Conservation (phyloP, 2,797 vertebrate species). For the Varecia variegata region DNA sequence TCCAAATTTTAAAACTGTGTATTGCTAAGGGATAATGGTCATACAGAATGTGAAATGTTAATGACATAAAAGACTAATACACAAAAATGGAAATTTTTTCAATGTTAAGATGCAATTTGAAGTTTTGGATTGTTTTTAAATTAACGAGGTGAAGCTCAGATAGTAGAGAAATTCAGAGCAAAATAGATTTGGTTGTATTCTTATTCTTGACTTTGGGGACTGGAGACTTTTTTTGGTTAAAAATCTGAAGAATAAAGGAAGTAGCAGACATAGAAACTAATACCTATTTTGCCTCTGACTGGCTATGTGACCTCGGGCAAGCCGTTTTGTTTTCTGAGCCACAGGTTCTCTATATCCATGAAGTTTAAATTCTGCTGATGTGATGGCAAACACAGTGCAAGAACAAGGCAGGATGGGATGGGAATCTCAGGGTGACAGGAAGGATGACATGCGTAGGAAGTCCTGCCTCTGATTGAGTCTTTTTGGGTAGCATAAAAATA, state of each 20-base stretch:
- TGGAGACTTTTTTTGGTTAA: neutral
- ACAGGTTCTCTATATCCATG: neutral
- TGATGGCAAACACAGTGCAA: neutral
- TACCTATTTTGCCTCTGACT: neutral
- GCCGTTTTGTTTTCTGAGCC: conserved; percentile 3
- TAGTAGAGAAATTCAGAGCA: neutral
- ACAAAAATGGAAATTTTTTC: conserved; percentile 26
- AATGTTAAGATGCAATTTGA: neutral
- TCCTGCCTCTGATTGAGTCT: neutral
- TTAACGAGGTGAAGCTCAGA: neutral
- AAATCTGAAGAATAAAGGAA: neutral
- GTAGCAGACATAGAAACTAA: neutral
- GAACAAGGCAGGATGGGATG: neutral
- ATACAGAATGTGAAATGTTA: neutral
- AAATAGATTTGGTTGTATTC: neutral
- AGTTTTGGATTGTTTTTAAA: conserved; percentile 27
- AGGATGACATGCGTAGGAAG: neutral
- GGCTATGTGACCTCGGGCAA: neutral
- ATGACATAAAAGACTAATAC: neutral
- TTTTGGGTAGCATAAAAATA: neutral
- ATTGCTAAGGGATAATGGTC: neutral
- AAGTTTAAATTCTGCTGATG: neutral
- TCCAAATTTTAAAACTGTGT: neutral
- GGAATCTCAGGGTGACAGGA: neutral
- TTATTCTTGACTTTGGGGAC: neutral